Evolutionary conservation across 2,888 invertebrate genomes (phyloP), one percentile per base, ranked within the genome.

Genomic region (Stenchaetothrips biformis): DNA sequence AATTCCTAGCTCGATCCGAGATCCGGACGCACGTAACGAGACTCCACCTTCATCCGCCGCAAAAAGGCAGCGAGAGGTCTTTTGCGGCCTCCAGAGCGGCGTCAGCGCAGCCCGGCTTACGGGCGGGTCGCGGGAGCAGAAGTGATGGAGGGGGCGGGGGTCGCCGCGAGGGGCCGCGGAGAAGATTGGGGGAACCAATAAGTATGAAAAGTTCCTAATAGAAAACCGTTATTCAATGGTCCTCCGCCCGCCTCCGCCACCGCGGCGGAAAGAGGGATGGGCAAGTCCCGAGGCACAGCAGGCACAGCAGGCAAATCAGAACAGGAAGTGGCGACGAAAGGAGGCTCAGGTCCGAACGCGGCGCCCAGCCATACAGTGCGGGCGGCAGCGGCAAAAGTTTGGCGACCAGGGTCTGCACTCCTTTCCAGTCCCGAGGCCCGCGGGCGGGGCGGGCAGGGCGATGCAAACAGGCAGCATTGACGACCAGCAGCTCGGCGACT

Each of bases 161-260:
- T 37, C 37, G 67, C 4, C 37, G 67, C 4, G 67, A n/a, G 67
- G n/a, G 67, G 67, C 53, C 53, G 59, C 59, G 18, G 67, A 74
- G 67, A 11, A 21, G 67, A 74, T 21, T 9, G 67, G 59, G 18
- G 11, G 67, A 74, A 25, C 67, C 67, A 74, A 74, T 74, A 74
- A 74, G 67, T 74, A 74, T 74, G 67, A 74, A 74, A 74, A 74
- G 67, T 74, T 74, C 67, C 67, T 25, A 74, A 74, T 74, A 25
- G 67, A 74, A 74, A 74, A n/a, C 67, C 67, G 67, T 74, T 74
- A 74, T 74, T 74, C 67, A 74, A 74, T 74, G 67, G 67, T n/a
- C 67, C 67, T n/a, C n/a, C n/a, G 53, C 4, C 53, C 13, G 59
- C 59, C 16, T 9, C 18, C 18, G 16, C 16, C 7, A 25, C n/a